A percentile compares a stretch with the other conserved stretches of the same genome.
phyloP scores from a whole-genome alignment of 2,797 vertebrate genomes.

The Fratercula arctica region DNA sequence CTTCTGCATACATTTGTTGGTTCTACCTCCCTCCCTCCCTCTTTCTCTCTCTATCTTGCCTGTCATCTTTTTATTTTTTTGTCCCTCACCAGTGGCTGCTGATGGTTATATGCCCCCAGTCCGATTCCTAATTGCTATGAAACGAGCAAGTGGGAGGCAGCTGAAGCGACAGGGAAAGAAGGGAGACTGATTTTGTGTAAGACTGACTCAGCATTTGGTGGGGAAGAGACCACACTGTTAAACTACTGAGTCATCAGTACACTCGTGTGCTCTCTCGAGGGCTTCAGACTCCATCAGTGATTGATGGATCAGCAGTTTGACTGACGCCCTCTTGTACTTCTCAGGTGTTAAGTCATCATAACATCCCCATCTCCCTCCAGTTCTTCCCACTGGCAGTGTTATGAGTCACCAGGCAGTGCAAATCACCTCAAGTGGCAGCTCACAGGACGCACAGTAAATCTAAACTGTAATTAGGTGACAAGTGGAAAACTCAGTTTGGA shows the following conservation, averaged over 20 bases:
- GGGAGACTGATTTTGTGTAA: neutral
- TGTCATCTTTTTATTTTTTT: neutral
- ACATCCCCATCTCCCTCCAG: neutral
- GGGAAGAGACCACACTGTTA: neutral
- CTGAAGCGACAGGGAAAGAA: neutral
- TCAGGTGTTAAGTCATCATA: neutral
- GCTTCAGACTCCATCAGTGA: neutral
- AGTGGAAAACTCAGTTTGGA: neutral
- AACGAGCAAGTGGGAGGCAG: neutral
- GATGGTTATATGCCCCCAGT: neutral
- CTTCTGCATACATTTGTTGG: neutral
- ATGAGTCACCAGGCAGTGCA: neutral
- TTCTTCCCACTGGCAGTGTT: neutral
- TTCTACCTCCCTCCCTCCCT: neutral
- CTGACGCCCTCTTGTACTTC: neutral
- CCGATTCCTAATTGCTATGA: neutral
- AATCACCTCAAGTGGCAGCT: neutral
- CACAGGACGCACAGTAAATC: neutral
- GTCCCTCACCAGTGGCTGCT: neutral
- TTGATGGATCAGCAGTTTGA: neutral
- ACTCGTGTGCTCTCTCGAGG: fast-evolving
- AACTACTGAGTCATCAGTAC: neutral
- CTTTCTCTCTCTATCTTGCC: no score
- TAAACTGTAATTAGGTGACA: neutral
- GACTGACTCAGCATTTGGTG: neutral